Evolutionary conservation across 2,888 invertebrate genomes (phyloP), one percentile per base, ranked within the genome.

Genomic region (Diplolepis rosae): DNA sequence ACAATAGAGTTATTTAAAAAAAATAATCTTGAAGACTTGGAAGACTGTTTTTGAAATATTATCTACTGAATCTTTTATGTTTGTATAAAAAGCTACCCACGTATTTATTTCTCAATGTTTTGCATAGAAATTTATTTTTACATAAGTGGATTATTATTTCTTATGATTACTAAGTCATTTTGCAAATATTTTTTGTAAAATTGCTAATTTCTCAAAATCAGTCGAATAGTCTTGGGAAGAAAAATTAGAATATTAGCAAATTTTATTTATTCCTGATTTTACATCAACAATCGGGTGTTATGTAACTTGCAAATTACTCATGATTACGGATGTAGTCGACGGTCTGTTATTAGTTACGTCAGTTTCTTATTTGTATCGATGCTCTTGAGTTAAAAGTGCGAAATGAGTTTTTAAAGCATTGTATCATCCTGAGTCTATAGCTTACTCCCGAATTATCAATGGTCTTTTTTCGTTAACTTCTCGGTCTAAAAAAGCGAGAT

Each of bases 281-380:
- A 6, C 1, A 27, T 51, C 7, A 51, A 27, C 11, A 28, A 28
- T n/a, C 6, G 4, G 1, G 5, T 51, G 27, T 51, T 51, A 51
- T 27, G 27, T 28, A 51, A 51, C n/a, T 28, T n/a, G n/a, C n/a
- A 27, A 51, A 51, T 51, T 28, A 45, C n/a, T 7, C 6, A 2
- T 51, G 15, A 51, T 51, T 51, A 7, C 1, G 27, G 27, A 32
- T 56, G n/a, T 56, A 11, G 30, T 35, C 13, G 22, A 22, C 4
- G 22, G 11, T 56, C 1, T 18, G 32, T 32, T 22, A 56, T 52
- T 51, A 35, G 30, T 56, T 56, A 56, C 56, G 35, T 56, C 56
- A 56, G 35, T 22, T 18, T 13, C 24, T 56, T 56, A 56, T 51
- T 51, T 51, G 32, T 22, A 18, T 4, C 18, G 32, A 56, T 35